Evolutionary conservation across 2,113 vertebrate genomes (phyloP).

Genomic region (Rhinolophus sinicus): DNA sequence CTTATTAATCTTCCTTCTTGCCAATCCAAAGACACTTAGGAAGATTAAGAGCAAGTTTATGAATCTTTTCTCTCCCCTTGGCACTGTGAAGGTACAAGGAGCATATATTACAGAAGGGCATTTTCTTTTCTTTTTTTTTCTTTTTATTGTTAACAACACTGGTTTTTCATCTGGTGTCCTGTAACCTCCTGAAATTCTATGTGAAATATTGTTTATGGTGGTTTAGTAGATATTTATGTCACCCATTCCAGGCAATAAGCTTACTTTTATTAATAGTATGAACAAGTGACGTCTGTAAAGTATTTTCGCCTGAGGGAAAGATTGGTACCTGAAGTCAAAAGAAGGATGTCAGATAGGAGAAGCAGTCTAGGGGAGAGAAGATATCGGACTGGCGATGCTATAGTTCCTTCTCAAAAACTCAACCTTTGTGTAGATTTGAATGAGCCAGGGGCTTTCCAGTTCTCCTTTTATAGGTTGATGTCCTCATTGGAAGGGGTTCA

Average conservation of each 20-base stretch:
- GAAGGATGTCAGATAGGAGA: neutral
- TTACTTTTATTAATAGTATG: neutral
- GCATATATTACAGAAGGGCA: neutral
- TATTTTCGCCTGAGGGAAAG: neutral
- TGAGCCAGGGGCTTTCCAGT: neutral
- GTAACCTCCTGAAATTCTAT: neutral
- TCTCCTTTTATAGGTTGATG: neutral
- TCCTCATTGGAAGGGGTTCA: neutral
- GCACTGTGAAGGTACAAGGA: neutral
- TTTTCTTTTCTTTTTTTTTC: neutral
- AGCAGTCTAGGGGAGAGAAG: neutral
- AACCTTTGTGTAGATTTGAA: neutral
- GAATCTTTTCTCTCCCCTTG: neutral
- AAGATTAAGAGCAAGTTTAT: neutral
- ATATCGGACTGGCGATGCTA: neutral
- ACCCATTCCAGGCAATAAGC: neutral
- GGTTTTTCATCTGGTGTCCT: neutral
- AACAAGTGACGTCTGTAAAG: neutral
- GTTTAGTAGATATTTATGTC: neutral
- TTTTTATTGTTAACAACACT: neutral
- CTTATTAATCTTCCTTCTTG: neutral
- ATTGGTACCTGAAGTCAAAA: neutral
- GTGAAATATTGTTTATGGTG: neutral
- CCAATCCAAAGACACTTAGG: neutral
- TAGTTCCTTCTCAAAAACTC: neutral